phyloP scores from a whole-genome alignment of 2,113 vertebrate species.

The Rhea americana region DNA sequence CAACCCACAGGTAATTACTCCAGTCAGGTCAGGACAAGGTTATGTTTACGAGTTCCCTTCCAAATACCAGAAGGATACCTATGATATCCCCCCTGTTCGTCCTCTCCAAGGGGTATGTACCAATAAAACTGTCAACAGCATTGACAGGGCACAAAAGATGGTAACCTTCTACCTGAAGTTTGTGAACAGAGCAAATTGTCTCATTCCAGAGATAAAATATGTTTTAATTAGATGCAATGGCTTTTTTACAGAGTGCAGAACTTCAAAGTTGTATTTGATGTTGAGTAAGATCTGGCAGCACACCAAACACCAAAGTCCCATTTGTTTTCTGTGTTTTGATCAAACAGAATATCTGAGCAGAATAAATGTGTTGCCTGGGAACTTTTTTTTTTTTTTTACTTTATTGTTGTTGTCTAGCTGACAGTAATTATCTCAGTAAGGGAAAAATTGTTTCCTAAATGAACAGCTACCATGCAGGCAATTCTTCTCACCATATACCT shows the following conservation, averaged over 20 bases:
- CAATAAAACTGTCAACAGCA: neutral
- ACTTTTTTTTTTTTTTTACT: neutral
- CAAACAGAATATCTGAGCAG: slow-evolving; percentile 28
- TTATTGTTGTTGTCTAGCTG: slow-evolving; percentile 30
- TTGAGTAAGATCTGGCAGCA: slow-evolving; percentile 50
- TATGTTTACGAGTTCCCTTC: slow-evolving; percentile 86
- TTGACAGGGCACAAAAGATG: slow-evolving; percentile 22
- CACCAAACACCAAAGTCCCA: neutral
- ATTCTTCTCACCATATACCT: neutral
- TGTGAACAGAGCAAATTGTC: slow-evolving; percentile 25
- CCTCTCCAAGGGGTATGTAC: slow-evolving; percentile 87
- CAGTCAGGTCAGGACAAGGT: slow-evolving; percentile 87
- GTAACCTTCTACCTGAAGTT: slow-evolving; percentile 33
- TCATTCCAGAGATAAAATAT: slow-evolving; percentile 39
- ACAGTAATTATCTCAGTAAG: slow-evolving; percentile 34
- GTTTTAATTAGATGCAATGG: slow-evolving; percentile 21
- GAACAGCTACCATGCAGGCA: slow-evolving; percentile 21
- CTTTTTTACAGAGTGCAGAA: slow-evolving; percentile 10
- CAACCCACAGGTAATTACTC: slow-evolving; percentile 88
- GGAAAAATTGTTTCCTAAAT: neutral
- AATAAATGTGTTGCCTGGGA: slow-evolving; percentile 37
- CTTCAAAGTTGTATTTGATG: slow-evolving; percentile 52
- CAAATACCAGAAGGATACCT: slow-evolving; percentile 87
- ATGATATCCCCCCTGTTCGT: slow-evolving; percentile 88
- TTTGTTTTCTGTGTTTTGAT: slow-evolving; percentile 59